A percentile compares a stretch with the other conserved stretches of the same genome.
phyloP scores from a whole-genome alignment of 2,113 vertebrate species.

The Heterotis niloticus region DNA sequence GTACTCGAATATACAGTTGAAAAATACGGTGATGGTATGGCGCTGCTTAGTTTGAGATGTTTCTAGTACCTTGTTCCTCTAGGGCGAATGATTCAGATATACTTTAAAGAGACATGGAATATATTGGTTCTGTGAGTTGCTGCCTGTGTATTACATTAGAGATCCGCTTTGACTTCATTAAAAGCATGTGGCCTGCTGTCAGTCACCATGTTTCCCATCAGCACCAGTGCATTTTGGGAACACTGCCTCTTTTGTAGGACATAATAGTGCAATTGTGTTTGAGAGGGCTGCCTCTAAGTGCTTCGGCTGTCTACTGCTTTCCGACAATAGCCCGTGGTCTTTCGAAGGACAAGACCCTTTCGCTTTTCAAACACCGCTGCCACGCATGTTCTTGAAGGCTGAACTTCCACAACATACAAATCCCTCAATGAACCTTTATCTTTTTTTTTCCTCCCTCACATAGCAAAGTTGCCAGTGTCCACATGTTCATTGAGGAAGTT shows the following conservation, averaged over 20 bases:
- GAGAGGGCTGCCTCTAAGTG: background rate
- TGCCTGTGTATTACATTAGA: background rate
- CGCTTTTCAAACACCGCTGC: background rate
- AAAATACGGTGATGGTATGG: too few relatives aligned
- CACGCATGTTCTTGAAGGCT: background rate
- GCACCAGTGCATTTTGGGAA: background rate
- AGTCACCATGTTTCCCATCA: background rate
- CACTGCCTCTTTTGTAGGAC: slow-evolving; percentile 13
- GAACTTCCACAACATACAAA: background rate
- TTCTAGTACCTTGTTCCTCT: background rate
- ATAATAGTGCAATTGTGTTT: background rate
- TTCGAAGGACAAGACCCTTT: slow-evolving; percentile 11
- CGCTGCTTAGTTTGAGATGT: background rate
- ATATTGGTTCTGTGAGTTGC: background rate
- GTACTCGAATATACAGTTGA: too few relatives aligned
- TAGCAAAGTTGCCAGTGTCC: background rate
- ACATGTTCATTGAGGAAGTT: background rate
- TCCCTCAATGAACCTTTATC: background rate
- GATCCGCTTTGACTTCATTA: slow-evolving; percentile 1
- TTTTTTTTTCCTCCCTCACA: background rate
- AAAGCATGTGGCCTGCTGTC: background rate
- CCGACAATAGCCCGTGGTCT: background rate
- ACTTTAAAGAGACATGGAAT: background rate
- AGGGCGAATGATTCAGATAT: background rate
- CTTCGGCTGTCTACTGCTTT: background rate